Percentiles rank a stretch among this genome's conserved stretches.
These are phyloP conservation scores for Danio choprae DNA, from an alignment of 2,797 vertebrate species.

Conservation along the genomic window DNA sequence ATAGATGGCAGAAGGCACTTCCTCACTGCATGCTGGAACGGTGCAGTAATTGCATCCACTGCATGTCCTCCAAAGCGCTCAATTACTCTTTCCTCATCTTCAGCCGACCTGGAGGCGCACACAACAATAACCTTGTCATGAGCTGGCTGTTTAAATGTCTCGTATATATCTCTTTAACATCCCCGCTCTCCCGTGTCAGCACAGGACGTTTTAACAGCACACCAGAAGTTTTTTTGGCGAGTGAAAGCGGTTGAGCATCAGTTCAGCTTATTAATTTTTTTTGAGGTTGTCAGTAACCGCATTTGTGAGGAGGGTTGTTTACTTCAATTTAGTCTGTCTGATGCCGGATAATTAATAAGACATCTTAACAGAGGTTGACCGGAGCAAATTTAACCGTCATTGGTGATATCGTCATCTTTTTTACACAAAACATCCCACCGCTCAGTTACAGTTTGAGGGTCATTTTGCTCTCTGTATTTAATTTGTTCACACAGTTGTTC, in stretches of 20 bases:
- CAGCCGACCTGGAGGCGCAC: conserved; percentile 68
- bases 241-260: background rate
- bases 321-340: background rate
- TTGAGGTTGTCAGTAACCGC: background rate
- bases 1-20: conserved; percentile 68
- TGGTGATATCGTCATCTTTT: conserved; percentile 20
- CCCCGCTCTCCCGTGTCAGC: conserved; percentile 15
- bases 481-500: background rate
- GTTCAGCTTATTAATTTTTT: background rate
- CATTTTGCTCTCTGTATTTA: conserved; percentile 1
- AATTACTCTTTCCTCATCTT: conserved; percentile 76
- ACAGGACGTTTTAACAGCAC: conserved; percentile 9
- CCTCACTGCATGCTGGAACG: conserved; percentile 71
- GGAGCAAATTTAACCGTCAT: conserved; percentile 3
- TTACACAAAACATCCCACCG: background rate
- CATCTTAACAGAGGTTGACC: background rate
- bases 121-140: conserved; percentile 73
- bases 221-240: background rate
- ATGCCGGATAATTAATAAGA: background rate
- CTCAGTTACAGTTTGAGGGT: background rate
- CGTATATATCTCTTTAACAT: conserved; percentile 36
- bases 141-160: conserved; percentile 64
- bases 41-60: conserved; percentile 74
- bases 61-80: conserved; percentile 69
- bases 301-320: background rate